Conservation (phyloP, 2,888 invertebrate genomes). For the Ochropleura plecta region DNA sequence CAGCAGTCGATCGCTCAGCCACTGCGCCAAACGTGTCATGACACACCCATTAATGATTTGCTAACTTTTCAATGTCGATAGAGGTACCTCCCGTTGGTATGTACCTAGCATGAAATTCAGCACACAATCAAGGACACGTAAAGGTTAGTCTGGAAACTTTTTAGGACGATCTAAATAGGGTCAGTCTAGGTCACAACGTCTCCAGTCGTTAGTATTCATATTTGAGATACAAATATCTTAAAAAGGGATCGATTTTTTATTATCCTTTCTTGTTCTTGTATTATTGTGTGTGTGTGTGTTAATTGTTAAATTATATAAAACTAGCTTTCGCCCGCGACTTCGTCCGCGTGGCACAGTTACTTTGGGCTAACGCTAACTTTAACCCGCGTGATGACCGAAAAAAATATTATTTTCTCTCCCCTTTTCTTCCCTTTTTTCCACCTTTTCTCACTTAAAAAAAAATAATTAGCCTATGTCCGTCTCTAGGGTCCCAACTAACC, state of each 20-base stretch:
- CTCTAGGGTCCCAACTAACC: too few species aligned
- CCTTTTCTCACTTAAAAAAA: too few species aligned
- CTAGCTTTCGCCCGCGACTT: too few species aligned
- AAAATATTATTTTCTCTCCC: too few species aligned
- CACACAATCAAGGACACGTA: neutral
- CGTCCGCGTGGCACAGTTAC: too few species aligned
- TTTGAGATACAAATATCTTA: neutral
- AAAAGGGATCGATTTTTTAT: constrained; percentile 7
- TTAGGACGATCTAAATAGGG: constrained; percentile 25
- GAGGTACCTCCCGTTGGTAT: neutral
- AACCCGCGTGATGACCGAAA: too few species aligned
- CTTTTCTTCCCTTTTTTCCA: too few species aligned
- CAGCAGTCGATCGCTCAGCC: too few species aligned
- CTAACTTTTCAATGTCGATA: neutral
- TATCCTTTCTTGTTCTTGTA: neutral
- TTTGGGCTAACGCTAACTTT: too few species aligned
- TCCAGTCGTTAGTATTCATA: neutral
- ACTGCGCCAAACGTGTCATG: too few species aligned
- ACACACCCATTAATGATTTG: neutral
- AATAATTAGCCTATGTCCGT: too few species aligned
- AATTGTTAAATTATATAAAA: too few species aligned
- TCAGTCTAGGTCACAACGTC: constrained; percentile 39
- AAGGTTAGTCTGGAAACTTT: constrained; percentile 2
- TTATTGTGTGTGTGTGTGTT: neutral
- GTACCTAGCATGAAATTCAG: neutral